These are phyloP conservation scores for Cenopis cana DNA, from an alignment of 2,888 invertebrate species.

Conservation along the genomic window DNA sequence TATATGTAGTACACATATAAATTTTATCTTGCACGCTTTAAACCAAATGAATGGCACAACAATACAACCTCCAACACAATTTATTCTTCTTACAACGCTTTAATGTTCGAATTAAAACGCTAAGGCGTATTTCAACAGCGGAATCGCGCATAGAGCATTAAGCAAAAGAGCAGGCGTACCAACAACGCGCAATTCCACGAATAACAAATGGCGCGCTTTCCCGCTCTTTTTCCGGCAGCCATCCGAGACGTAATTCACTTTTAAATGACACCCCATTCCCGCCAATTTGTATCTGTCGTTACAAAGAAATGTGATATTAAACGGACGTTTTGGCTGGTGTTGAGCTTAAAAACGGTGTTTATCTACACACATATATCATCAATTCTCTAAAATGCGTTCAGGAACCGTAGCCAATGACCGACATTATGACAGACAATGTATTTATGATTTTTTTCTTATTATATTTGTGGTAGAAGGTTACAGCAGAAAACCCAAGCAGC, in stretches of 20 bases:
- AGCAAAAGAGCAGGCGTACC: conserved; percentile 6
- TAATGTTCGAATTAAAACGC: conserved; percentile 15
- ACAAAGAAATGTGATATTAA: conserved; percentile 40
- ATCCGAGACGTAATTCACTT: conserved; percentile 38
- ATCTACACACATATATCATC: background rate
- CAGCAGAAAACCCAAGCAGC: too few relatives aligned
- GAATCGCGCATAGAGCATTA: conserved; percentile 3
- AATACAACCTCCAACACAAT: conserved; percentile 18
- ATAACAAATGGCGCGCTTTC: conserved; percentile 34
- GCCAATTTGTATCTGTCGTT: conserved; percentile 43
- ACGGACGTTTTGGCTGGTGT: conserved; percentile 9
- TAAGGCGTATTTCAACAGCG: background rate
- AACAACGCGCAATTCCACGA: background rate
- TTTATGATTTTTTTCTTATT: too few relatives aligned
- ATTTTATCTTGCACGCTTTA: background rate
- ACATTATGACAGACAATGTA: too few relatives aligned
- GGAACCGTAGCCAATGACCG: too few relatives aligned
- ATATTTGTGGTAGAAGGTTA: too few relatives aligned
- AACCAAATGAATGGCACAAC: conserved; percentile 5
- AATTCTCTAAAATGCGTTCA: too few relatives aligned
- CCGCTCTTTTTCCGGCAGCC: conserved; percentile 24
- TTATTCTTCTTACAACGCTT: conserved; percentile 10
- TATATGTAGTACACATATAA: background rate
- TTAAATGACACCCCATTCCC: conserved; percentile 42
- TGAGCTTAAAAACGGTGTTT: background rate